Base-by-base conservation (phyloP, 2,888 invertebrate species). In the Pseudeuparius sepicola region DNA sequence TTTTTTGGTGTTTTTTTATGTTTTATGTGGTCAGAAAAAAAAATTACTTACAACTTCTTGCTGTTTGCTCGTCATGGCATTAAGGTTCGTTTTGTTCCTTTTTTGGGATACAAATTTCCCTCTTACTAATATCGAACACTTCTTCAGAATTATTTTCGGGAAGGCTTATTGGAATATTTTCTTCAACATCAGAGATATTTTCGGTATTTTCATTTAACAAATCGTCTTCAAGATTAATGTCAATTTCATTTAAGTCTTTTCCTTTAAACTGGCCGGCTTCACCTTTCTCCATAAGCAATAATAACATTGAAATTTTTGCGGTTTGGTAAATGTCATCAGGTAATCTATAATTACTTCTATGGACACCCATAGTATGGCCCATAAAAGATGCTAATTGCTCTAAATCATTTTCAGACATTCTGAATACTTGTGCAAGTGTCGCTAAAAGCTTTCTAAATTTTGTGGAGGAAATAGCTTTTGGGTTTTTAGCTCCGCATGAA, bases 321-420 rank as follows among this genome's bases (percentile, higher is more conserved):
- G 44, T 47, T 10, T 31, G 11, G n/a, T n/a, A n/a, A n/a, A n/a
- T n/a, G n/a, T n/a, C n/a, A n/a, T n/a, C n/a, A n/a, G n/a, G n/a
- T n/a, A 47, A 24, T 15, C 44, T 34, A 31, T 48, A 46, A 16
- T 37, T 39, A 11, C 26, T 14, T 37, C 32, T 35, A 38, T 49
- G 46, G 4, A 42, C 34, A n/a, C 35, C 41, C 9, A 34, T 2
- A n/a, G 46, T 42, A 25, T 49, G 47, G 7, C 45, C 46, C 47
- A 50, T 48, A 30, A 48, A 50, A 5, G 30, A 38, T 3, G 47
- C 40, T 10, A 48, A 29, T 31, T 49, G 50, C 20, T 49, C 48
- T 10, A 47, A 25, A 23, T 47, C 47, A 11, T 33, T 40, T 20
- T 46, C 42, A n/a, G 38, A 24, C 45, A 50, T 42, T 24, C 38